These are phyloP conservation scores for Anas platyrhynchos DNA, from an alignment of 2,113 vertebrate species.

Conservation along the genomic window DNA sequence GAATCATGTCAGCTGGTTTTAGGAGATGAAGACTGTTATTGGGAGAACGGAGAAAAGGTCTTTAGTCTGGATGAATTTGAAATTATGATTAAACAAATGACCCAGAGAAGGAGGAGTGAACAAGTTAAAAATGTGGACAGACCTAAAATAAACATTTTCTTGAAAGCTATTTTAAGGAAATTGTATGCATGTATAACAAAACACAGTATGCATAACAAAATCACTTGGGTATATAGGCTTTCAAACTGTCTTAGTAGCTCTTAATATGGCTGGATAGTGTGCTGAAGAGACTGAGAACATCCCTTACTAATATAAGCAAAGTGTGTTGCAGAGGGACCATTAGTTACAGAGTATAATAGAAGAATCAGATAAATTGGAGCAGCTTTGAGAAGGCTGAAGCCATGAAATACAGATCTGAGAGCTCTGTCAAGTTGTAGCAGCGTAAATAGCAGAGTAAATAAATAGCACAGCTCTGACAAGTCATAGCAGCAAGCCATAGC, in stretches of 20 bases:
- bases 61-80: neutral
- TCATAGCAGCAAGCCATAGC: neutral
- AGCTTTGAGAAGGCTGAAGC: neutral
- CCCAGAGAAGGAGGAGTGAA: neutral
- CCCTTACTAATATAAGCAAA: neutral
- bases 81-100: neutral
- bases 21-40: neutral
- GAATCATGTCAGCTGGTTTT: neutral
- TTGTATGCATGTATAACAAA: neutral
- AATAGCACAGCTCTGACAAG: neutral
- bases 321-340: neutral
- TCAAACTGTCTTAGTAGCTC: neutral
- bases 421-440: neutral
- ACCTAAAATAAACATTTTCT: neutral
- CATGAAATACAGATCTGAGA: neutral
- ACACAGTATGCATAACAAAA: neutral
- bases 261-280: neutral
- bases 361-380: neutral
- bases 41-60: neutral
- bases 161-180: neutral
- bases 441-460: too few species aligned
- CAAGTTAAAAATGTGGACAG: neutral
- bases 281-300: neutral
- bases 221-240: neutral
- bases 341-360: neutral